Base-by-base conservation (phyloP, 2,888 invertebrate species). In the Scelioninae gen. 1 region DNA sequence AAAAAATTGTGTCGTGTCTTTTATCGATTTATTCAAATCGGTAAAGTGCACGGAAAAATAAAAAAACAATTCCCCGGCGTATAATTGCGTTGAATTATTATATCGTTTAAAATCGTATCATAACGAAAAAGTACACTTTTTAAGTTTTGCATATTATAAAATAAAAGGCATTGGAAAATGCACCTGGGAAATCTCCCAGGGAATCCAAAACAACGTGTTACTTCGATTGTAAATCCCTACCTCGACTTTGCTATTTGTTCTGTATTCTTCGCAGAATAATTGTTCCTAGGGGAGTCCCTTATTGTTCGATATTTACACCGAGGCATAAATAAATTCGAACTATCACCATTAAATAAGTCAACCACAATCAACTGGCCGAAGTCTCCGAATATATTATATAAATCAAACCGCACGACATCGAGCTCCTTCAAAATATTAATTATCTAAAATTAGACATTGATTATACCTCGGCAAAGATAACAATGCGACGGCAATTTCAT, bases 171-270 rank as follows among this genome's bases (percentile, higher is more conserved):
- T 23, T 43, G 23, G 23, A 69, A 77, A 23, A 23, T 38, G 63
- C 56, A 60, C 77, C 66, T 69, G 69, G 68, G 66, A 79, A 79
- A 72, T 79, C 58, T 66, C 51, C 34, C 51, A 78, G 38, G 51
- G 23, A 65, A 40, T 63, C 47, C 38, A 40, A 63, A 40, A 47
- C 34, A 56, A 56, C 47, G 71, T 15, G 58, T 55, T 63, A 53
- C 51, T 63, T 65, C 63, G 63, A 69, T 69, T 69, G 71, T 71
- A 55, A 71, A 78, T 75, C 65, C 66, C 43, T 62, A 62, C 15
- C 43, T 58, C 66, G 29, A 53, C 16, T n/a, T 65, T 38, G 58
- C 53, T 49, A 62, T 40, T 75, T 66, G 49, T 66, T 51, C 47
- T 45, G 31, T 16, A 72, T 56, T 56, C 65, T 49, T 66, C 49